Base-by-base conservation (phyloP, 1,140 invertebrate species). In the Bicyclus anynana region DNA sequence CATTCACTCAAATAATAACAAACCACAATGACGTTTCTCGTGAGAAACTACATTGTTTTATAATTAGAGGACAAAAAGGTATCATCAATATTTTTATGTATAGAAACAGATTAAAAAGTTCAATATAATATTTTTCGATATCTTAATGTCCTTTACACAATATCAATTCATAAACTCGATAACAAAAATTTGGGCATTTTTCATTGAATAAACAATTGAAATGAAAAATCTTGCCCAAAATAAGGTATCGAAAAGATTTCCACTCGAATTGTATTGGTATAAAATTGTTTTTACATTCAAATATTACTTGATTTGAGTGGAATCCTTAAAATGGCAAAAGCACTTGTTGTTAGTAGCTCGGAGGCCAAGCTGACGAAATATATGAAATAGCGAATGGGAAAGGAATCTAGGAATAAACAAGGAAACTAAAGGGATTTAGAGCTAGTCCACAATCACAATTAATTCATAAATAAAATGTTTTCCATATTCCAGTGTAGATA, bases 1-100 rank as follows among this genome's bases (percentile, higher is more conserved):
- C 53, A 59, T 62, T 56, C 58, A 59, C 26, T 38, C 42, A 49
- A 27, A 62, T 51, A 42, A 40, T 57, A 16, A 49, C 16, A 40
- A 56, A 47, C 12, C 16, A 6, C 17, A 53, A 53, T 42, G 35
- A 44, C 49, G 29, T 56, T 54, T 23, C 14, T n/a, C 21, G 29
- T 12, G 2, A 53, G 13, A 54, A 47, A 47, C 26, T 54, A 42
- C 40, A 53, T 33, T 33, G n/a, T 35, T 33, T 16, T 14, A 54
- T 48, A 29, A 10, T 44, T 14, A 29, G n/a, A 47, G 18, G 29
- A 54, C 29, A 12, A 35, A 35, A 29, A 33, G 18, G 47, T 54
- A 20, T 46, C 29, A n/a, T n/a, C n/a, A n/a, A n/a, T n/a, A n/a
- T n/a, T n/a, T n/a, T n/a, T n/a, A n/a, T n/a, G n/a, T n/a, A n/a